Evolutionary conservation across 2,888 invertebrate genomes (phyloP).

Genomic region (Nephrotoma guestfalica): DNA sequence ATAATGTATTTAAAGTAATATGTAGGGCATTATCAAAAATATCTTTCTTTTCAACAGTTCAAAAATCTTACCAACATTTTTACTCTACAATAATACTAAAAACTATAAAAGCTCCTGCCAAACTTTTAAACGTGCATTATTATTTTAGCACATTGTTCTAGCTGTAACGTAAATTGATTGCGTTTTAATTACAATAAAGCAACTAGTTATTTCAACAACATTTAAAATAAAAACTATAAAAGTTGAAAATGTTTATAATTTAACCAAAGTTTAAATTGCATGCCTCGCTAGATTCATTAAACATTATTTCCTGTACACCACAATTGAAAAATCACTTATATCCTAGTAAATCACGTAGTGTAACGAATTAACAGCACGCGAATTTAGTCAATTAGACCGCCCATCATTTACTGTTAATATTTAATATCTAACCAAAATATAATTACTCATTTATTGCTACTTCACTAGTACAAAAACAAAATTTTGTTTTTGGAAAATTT

Average conservation of each 20-base stretch:
- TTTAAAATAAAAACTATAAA: background rate
- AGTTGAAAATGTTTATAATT: background rate
- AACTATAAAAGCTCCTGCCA: too few relatives aligned
- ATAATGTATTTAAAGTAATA: too few relatives aligned
- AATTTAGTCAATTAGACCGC: background rate
- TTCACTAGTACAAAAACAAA: background rate
- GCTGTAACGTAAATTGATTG: too few relatives aligned
- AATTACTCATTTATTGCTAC: background rate
- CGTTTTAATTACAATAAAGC: too few relatives aligned
- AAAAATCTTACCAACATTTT: too few relatives aligned
- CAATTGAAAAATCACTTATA: background rate
- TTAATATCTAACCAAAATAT: background rate
- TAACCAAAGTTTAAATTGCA: background rate
- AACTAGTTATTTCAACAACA: too few relatives aligned
- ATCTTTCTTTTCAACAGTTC: too few relatives aligned
- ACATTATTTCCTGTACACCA: background rate
- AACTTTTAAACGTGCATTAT: too few relatives aligned
- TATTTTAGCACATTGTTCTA: too few relatives aligned
- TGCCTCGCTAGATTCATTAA: background rate
- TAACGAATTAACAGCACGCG: background rate
- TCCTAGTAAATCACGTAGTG: too few relatives aligned
- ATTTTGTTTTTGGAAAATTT: background rate
- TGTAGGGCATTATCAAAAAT: too few relatives aligned
- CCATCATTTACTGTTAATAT: background rate
- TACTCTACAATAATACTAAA: too few relatives aligned